Evolutionary conservation across 1,140 invertebrate species (phyloP).

Genomic region (Coelopa frigida): DNA sequence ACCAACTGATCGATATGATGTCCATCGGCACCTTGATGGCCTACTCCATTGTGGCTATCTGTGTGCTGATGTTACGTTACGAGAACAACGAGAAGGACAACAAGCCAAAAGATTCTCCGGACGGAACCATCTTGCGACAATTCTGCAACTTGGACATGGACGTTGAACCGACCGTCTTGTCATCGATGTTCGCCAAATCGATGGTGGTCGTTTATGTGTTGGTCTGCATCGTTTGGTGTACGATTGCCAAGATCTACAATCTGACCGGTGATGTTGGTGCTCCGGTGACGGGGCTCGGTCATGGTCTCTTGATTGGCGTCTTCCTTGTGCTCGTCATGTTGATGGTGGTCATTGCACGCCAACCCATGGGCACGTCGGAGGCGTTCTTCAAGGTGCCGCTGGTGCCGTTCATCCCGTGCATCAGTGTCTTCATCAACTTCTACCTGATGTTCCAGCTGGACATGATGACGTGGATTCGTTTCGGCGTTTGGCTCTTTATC

Average conservation of each 20-base stretch:
- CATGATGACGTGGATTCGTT: constrained; percentile 75
- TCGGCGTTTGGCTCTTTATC: constrained; percentile 72
- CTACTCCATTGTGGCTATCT: constrained; percentile 86
- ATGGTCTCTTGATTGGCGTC: constrained; percentile 20
- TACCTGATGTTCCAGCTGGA: constrained; percentile 84
- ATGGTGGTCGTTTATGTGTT: constrained; percentile 48
- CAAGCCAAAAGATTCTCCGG: constrained; percentile 42
- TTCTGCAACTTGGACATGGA: constrained; percentile 55
- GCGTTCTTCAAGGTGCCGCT: constrained; percentile 64
- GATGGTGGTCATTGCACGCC: constrained; percentile 30
- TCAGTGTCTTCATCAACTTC: constrained; percentile 79
- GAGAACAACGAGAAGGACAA: constrained; percentile 29
- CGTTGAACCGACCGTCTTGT: constrained; percentile 51
- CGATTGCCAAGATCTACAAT: constrained; percentile 20
- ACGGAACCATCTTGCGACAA: constrained; percentile 29
- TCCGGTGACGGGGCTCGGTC: neutral
- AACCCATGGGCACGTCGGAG: constrained; percentile 32
- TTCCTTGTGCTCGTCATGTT: constrained; percentile 27
- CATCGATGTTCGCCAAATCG: constrained; percentile 52
- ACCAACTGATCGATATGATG: constrained; percentile 93
- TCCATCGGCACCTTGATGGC: constrained; percentile 91
- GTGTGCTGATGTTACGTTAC: constrained; percentile 78
- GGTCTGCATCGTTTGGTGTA: constrained; percentile 29
- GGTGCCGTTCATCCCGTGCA: constrained; percentile 74
- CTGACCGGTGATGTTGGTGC: constrained; percentile 21